These are phyloP conservation scores for Serinus canaria DNA, from an alignment of 2,113 vertebrate species.

Conservation along the genomic window DNA sequence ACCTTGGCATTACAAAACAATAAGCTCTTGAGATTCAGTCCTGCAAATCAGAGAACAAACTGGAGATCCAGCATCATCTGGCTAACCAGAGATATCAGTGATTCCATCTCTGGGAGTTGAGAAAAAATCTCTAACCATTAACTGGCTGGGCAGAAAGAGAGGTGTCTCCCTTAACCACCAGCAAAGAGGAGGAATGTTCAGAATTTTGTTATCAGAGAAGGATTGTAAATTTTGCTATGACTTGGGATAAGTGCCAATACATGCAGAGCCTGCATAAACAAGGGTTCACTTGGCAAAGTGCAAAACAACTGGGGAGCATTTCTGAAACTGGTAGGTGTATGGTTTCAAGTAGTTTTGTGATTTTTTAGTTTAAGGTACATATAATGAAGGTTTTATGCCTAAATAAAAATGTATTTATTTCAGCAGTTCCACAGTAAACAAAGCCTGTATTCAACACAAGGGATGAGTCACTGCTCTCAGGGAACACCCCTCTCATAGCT, in stretches of 20 bases:
- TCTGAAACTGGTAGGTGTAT: background rate
- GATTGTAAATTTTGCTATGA: background rate
- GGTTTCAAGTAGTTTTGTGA: background rate
- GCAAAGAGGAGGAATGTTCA: background rate
- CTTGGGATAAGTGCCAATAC: background rate
- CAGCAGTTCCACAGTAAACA: background rate
- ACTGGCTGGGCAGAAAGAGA: background rate
- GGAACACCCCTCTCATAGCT: slow-evolving; percentile 20
- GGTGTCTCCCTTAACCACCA: background rate
- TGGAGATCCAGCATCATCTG: background rate
- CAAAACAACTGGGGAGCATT: background rate
- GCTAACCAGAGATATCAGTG: background rate
- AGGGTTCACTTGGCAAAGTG: background rate
- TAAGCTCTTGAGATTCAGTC: background rate
- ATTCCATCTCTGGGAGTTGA: background rate
- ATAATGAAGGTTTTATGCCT: background rate
- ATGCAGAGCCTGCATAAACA: background rate
- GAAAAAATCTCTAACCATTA: background rate
- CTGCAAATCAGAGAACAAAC: background rate
- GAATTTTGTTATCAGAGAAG: slow-evolving; percentile 16
- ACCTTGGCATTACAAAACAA: background rate
- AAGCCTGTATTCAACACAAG: background rate
- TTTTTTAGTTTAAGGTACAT: background rate
- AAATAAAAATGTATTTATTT: background rate
- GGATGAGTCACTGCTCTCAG: slow-evolving; percentile 44